These are phyloP conservation scores for Rosalia funebris DNA, from an alignment of 2,888 invertebrate genomes.

Conservation along the genomic window DNA sequence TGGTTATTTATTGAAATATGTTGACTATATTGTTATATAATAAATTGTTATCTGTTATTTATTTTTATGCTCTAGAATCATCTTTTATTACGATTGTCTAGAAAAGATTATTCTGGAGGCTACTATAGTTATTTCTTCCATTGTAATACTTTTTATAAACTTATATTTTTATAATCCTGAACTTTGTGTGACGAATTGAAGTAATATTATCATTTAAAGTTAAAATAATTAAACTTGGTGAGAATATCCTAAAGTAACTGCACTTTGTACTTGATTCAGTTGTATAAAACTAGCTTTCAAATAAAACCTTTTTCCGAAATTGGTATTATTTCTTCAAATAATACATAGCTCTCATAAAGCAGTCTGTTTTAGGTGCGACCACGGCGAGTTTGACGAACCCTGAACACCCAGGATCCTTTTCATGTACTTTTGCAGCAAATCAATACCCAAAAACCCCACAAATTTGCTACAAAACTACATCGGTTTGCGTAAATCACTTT, in stretches of 20 bases:
- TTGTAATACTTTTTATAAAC: neutral
- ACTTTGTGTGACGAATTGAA: no score
- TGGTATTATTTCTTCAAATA: constrained; percentile 28
- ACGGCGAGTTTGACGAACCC: neutral
- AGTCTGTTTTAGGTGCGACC: constrained; percentile 36
- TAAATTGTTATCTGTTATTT: neutral
- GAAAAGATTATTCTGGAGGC: constrained; percentile 15
- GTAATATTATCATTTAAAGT: no score
- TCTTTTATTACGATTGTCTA: constrained; percentile 1
- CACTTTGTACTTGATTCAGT: constrained; percentile 1
- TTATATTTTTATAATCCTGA: no score
- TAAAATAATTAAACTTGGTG: no score
- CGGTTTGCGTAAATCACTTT: constrained; percentile 20
- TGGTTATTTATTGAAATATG: neutral
- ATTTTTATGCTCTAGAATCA: constrained; percentile 10
- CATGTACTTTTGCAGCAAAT: constrained; percentile 19
- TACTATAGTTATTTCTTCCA: neutral
- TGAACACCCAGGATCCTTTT: neutral
- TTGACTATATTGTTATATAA: neutral
- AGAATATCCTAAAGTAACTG: no score
- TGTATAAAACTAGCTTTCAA: constrained; percentile 30
- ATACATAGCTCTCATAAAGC: constrained; percentile 28
- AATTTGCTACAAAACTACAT: constrained; percentile 21
- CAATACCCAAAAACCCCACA: constrained; percentile 5
- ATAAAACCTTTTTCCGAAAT: constrained; percentile 35